These are phyloP conservation scores for Phymatocera aterrima DNA, from an alignment of 2,888 invertebrate genomes.

Conservation along the genomic window DNA sequence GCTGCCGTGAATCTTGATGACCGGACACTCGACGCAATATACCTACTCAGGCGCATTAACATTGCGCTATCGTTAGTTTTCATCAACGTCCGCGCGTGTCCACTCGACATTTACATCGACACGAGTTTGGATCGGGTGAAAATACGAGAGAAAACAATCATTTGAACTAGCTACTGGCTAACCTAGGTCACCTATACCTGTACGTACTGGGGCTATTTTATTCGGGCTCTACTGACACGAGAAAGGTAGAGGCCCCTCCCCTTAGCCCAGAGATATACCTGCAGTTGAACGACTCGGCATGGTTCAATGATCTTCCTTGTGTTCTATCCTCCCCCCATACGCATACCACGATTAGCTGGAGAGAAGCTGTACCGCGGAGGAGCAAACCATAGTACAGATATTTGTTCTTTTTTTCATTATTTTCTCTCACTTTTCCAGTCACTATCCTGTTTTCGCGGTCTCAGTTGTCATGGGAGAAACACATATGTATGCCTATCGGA, in stretches of 20 bases:
- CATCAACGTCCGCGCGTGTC: constrained; percentile 21
- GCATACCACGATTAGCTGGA: not conserved
- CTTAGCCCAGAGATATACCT: not conserved
- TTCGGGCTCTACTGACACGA: not conserved
- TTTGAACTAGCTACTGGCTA: no score
- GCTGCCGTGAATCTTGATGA: not conserved
- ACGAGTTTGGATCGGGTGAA: not conserved
- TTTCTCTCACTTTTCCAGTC: no score
- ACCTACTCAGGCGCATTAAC: constrained; percentile 6
- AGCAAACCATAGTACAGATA: no score
- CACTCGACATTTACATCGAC: constrained; percentile 33
- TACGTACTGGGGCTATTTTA: no score
- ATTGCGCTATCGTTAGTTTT: constrained; percentile 32
- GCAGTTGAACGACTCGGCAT: constrained; percentile 30
- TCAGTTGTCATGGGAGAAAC: no score
- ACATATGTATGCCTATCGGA: no score
- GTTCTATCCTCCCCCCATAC: not conserved
- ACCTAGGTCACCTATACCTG: no score
- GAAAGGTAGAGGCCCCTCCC: no score
- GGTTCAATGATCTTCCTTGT: constrained; percentile 37
- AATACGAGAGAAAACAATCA: not conserved
- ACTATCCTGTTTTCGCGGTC: no score
- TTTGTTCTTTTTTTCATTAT: no score
- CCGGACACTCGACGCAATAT: not conserved
- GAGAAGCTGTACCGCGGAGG: not conserved